Conservation (phyloP, 1,140 invertebrate genomes). For the Drosophila kepulauana region DNA sequence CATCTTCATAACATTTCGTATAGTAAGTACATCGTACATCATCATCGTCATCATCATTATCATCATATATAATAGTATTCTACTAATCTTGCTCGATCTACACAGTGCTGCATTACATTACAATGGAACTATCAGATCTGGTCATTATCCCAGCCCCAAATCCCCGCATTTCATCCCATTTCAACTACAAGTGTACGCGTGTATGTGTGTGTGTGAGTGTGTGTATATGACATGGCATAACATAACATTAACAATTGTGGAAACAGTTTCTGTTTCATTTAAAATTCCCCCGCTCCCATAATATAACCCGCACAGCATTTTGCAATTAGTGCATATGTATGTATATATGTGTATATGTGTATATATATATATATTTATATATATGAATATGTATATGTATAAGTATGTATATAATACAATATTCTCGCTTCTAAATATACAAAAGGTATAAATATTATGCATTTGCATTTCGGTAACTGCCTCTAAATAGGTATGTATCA, state of each 20-base stretch:
- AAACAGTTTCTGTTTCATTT: constrained; percentile 47
- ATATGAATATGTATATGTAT: constrained; percentile 33
- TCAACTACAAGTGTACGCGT: constrained; percentile 11
- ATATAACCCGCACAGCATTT: constrained; percentile 58
- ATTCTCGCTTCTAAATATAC: constrained; percentile 48
- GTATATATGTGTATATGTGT: constrained; percentile 33
- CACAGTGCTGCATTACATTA: constrained; percentile 13
- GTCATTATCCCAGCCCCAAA: background rate
- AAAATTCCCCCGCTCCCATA: constrained; percentile 23
- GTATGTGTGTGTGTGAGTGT: constrained; percentile 20
- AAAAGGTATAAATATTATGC: constrained; percentile 75
- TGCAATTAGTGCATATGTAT: constrained; percentile 41
- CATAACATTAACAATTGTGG: constrained; percentile 66
- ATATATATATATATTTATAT: constrained; percentile 30
- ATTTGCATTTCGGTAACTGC: constrained; percentile 39
- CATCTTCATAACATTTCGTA: constrained; percentile 36
- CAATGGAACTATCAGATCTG: constrained; percentile 8
- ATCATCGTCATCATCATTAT: background rate
- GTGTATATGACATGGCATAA: constrained; percentile 47
- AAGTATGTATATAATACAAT: constrained; percentile 42
- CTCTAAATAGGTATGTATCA: constrained; percentile 51
- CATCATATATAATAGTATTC: background rate
- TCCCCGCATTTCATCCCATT: background rate
- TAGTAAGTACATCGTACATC: constrained; percentile 1
- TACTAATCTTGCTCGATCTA: constrained; percentile 18